These are phyloP conservation scores for Gasterosteus nipponicus DNA, from an alignment of 2,113 vertebrate genomes.

Conservation along the genomic window DNA sequence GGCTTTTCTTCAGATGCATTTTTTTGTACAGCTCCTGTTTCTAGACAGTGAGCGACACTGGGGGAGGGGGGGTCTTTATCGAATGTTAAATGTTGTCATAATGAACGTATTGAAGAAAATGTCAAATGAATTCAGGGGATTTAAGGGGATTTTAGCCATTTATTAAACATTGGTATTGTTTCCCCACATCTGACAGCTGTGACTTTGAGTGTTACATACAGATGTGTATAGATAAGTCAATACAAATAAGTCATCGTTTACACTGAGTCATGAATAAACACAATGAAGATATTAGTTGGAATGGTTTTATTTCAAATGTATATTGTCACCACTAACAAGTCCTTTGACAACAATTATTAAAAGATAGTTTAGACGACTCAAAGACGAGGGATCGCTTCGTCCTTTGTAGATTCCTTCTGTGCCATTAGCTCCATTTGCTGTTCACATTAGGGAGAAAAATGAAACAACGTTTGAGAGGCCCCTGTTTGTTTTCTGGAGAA, in stretches of 20 bases:
- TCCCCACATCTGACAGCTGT: constrained; percentile 62
- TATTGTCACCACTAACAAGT: constrained; percentile 38
- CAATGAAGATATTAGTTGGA: constrained; percentile 57
- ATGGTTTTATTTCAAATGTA: constrained; percentile 39
- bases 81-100: constrained; percentile 65
- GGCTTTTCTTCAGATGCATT: constrained; percentile 32
- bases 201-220: constrained; percentile 66
- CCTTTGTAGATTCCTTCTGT: constrained; percentile 45
- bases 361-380: constrained; percentile 48
- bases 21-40: constrained; percentile 36
- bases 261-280: constrained; percentile 42
- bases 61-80: constrained; percentile 28
- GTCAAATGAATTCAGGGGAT: constrained; percentile 65
- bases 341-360: constrained; percentile 57
- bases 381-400: constrained; percentile 40
- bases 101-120: constrained; percentile 72
- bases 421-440: constrained; percentile 35
- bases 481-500: constrained; percentile 53
- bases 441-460: constrained; percentile 58
- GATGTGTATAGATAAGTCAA: constrained; percentile 60
- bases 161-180: constrained; percentile 66
- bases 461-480: constrained; percentile 54
- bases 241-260: constrained; percentile 28
- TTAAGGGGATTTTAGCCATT: constrained; percentile 64
- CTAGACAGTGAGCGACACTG: constrained; percentile 14